phyloP scores from a whole-genome alignment of 2,113 vertebrate species.

The Actenoides hombroni region DNA sequence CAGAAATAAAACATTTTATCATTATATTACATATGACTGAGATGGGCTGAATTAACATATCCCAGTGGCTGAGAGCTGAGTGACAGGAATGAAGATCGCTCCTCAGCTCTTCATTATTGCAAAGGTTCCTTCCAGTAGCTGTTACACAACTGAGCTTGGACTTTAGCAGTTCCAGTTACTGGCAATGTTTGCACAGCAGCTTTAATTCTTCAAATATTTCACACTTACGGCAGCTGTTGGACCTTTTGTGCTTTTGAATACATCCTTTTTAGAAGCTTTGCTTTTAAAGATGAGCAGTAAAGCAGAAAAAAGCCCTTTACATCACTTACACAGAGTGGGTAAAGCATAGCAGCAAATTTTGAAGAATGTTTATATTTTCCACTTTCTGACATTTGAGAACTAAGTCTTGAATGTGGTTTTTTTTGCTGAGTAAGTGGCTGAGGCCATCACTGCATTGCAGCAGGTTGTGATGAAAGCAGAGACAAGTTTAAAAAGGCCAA shows the following conservation, averaged over 20 bases:
- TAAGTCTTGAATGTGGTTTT: neutral
- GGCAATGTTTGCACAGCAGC: neutral
- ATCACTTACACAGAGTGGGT: neutral
- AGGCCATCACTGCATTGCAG: neutral
- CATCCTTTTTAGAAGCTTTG: neutral
- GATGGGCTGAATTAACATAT: neutral
- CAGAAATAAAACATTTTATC: neutral
- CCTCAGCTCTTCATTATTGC: neutral
- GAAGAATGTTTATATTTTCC: neutral
- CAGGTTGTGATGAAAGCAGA: neutral
- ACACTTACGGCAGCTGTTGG: neutral
- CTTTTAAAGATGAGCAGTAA: neutral
- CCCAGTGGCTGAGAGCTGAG: neutral
- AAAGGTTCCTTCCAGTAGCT: neutral
- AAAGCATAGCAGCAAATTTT: neutral
- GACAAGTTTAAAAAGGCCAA: neutral
- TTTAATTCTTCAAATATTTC: neutral
- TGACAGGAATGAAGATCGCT: neutral
- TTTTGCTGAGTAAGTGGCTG: neutral
- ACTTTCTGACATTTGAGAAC: neutral
- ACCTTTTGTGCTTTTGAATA: neutral
- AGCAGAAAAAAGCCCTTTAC: neutral
- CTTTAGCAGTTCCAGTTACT: neutral
- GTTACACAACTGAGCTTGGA: neutral
- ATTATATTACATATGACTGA: neutral